phyloP scores from a whole-genome alignment of 2,797 vertebrate genomes.

The Dicrostonyx torquatus region DNA sequence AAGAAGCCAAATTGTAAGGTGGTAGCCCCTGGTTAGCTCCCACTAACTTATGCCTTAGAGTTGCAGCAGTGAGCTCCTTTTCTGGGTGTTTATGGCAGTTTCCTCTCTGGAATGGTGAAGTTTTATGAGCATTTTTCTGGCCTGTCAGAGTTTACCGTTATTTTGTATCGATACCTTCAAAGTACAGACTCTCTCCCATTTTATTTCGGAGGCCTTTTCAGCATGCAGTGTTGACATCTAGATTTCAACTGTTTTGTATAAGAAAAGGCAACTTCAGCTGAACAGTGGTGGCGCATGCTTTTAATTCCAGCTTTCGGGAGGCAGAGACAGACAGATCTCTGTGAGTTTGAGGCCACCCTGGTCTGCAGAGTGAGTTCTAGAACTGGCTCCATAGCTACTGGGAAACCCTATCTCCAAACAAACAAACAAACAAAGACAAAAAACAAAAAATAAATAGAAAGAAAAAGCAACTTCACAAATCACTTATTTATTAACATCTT shows the following conservation, averaged over 20 bases:
- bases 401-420: too few species aligned
- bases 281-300: too few species aligned
- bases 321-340: too few species aligned
- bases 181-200: background rate
- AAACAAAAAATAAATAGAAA: too few species aligned
- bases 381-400: too few species aligned
- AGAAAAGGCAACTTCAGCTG: background rate
- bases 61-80: background rate
- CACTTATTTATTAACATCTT: background rate
- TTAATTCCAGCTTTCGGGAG: too few species aligned
- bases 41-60: background rate
- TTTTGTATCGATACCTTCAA: background rate
- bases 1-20: background rate
- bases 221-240: background rate
- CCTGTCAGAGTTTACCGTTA: background rate
- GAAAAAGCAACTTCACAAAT: background rate
- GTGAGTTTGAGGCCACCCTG: too few species aligned
- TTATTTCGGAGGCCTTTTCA: background rate
- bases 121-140: background rate
- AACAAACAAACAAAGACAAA: too few species aligned
- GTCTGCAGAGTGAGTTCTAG: too few species aligned
- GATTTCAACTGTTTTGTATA: background rate
- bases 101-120: constrained; percentile 1
- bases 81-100: background rate
- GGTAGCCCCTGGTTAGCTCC: background rate